Percentiles rank a stretch among this genome's conserved stretches.
These are phyloP conservation scores for Sparus aurata DNA, from an alignment of 2,797 vertebrate genomes.

Conservation along the genomic window DNA sequence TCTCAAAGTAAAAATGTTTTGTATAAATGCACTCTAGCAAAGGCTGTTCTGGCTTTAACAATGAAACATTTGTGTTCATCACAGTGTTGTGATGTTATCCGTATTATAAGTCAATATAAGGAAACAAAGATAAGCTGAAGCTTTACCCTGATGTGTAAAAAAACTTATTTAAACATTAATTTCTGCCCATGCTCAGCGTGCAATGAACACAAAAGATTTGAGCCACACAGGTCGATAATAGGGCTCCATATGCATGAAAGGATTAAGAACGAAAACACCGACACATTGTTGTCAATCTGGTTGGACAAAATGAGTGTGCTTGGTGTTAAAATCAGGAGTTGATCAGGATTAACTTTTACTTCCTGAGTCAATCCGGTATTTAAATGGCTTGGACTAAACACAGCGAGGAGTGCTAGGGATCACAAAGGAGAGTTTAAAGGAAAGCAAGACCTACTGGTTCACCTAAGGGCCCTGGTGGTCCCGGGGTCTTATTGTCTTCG, in stretches of 20 bases:
- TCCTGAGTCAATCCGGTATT: slow-evolving; percentile 37
- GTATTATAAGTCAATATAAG: neutral
- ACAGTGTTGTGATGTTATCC: neutral
- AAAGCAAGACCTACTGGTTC: slow-evolving; percentile 99
- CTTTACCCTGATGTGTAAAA: neutral
- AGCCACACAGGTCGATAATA: slow-evolving; percentile 41
- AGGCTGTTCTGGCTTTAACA: neutral
- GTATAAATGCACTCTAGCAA: neutral
- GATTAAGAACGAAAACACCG: slow-evolving; percentile 26
- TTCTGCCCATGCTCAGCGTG: neutral
- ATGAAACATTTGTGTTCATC: neutral
- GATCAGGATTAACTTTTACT: slow-evolving; percentile 37
- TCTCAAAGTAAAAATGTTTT: slow-evolving; percentile 11
- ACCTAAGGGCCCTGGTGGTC: slow-evolving; percentile 97
- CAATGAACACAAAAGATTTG: neutral
- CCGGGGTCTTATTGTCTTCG: slow-evolving; percentile 91
- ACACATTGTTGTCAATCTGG: slow-evolving; percentile 7
- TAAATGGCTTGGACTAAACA: slow-evolving; percentile 28
- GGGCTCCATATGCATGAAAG: neutral
- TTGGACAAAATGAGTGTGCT: neutral
- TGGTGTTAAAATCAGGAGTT: slow-evolving; percentile 12
- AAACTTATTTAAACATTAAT: neutral
- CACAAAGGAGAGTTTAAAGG: slow-evolving; percentile 80
- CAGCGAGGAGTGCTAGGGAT: slow-evolving; percentile 35
- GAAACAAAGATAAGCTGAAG: slow-evolving; percentile 19